Base-by-base conservation (phyloP, 2,797 vertebrate species). In the Prionace glauca region DNA sequence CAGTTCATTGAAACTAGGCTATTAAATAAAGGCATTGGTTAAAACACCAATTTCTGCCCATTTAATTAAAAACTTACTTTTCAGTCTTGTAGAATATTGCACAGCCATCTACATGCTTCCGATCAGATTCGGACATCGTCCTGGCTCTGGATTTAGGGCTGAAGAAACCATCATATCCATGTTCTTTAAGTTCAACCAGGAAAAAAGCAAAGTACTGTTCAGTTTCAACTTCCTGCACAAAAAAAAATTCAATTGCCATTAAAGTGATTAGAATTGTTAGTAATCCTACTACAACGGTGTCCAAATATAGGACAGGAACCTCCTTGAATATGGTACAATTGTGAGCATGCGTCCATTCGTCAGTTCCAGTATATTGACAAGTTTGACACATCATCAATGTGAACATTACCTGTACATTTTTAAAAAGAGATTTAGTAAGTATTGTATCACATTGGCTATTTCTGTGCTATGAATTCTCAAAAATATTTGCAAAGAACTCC, bases 131-230 rank as follows among this genome's bases (percentile, higher is more conserved):
- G 0, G 98, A 99, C 99, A 99, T 99, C 77, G 99, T 99, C 97
- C 99, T 98, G 95, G 99, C 99, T 97, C 99, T 98, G 96, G 99
- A 99, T 97, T 99, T 99, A 96, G 99, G 98, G 97, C 99, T 99
- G 97, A 99, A 99, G 97, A 99, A 99, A 96, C 99, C 99, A 95
- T 99, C 98, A 41, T 99, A 99, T 95, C 99, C 99, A 96, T 99
- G 99, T 96, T 99, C 98, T 97, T 99, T 99, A 96, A 99, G 96
- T 97, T 99, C 99, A 88, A 98, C 98, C 97, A 99, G 97, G 97
- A 99, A 99, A 97, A 98, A 99, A 97, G 96, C 99, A 97, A 98
- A 99, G 98, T 99, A 99, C 98, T 99, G 99, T 96, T 99, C 99
- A 0, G 99, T 99, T 97, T 99, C 99, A 95, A 99, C 99, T 97